These are phyloP conservation scores for Etheostoma cragini DNA, from an alignment of 2,113 vertebrate species.

Conservation along the genomic window DNA sequence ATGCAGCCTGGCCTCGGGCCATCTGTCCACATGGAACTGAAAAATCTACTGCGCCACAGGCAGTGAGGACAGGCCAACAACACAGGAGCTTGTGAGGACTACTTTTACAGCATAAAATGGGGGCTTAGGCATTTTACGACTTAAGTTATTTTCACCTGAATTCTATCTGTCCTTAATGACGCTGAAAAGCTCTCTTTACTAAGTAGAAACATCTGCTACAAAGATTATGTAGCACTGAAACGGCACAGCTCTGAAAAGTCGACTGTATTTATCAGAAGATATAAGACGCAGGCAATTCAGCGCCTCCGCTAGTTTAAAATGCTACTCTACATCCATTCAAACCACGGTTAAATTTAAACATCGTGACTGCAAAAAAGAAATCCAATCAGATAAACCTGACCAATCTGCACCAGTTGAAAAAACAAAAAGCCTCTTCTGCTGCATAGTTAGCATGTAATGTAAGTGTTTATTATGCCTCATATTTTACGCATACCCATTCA, in stretches of 20 bases:
- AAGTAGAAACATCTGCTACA: constrained; percentile 54
- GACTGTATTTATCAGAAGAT: constrained; percentile 21
- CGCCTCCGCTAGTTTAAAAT: background rate
- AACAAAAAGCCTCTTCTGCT: constrained; percentile 11
- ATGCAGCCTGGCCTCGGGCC: constrained; percentile 69
- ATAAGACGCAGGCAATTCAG: constrained; percentile 3
- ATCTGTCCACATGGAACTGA: constrained; percentile 75
- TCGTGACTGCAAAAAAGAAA: constrained; percentile 6
- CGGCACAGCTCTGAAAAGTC: constrained; percentile 48
- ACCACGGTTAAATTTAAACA: background rate
- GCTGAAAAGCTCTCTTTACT: constrained; percentile 40
- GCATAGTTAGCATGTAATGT: background rate
- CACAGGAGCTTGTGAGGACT: constrained; percentile 39
- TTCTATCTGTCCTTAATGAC: constrained; percentile 38
- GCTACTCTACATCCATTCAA: background rate
- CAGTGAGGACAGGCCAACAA: constrained; percentile 54
- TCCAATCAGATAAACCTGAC: constrained; percentile 14
- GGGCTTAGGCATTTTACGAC: constrained; percentile 18
- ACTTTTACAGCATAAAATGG: constrained; percentile 42
- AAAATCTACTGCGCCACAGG: constrained; percentile 76
- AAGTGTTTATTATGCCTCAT: background rate
- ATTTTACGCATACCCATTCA: background rate
- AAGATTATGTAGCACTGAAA: constrained; percentile 43
- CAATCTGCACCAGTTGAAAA: constrained; percentile 15
- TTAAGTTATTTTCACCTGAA: constrained; percentile 41